phyloP scores from a whole-genome alignment of 2,888 invertebrate species.

The Rotaria sp. region DNA sequence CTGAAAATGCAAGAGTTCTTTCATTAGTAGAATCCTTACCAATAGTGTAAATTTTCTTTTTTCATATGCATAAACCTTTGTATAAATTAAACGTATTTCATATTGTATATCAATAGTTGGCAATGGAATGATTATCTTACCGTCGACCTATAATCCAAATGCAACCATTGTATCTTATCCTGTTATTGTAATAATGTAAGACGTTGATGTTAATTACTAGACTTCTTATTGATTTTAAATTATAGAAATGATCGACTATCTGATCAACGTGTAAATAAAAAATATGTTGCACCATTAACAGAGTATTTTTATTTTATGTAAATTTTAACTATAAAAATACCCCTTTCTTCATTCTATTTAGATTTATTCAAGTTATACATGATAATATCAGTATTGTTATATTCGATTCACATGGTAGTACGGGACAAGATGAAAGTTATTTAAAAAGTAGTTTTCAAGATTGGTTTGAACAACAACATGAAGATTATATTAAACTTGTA shows the following conservation, averaged over 20 bases:
- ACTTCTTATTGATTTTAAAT: background rate
- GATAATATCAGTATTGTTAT: constrained; percentile 1
- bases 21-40: no score
- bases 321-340: background rate
- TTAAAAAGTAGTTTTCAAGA: background rate
- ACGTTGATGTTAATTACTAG: no score
- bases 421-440: constrained; percentile 28
- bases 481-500: constrained; percentile 3
- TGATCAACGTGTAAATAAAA: constrained; percentile 18
- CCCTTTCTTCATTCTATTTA: background rate
- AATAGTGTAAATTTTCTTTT: no score
- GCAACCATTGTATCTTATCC: background rate
- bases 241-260: background rate
- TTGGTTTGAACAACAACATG: background rate
- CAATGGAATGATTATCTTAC: constrained; percentile 24
- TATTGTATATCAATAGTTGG: background rate
- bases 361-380: background rate
- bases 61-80: no score
- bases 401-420: background rate
- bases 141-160: background rate
- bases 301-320: background rate
- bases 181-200: constrained; percentile 6
- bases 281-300: background rate
- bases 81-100: background rate
- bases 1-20: no score